These are phyloP conservation scores for Enoplosus armatus DNA, from an alignment of 2,797 vertebrate genomes.

Conservation along the genomic window DNA sequence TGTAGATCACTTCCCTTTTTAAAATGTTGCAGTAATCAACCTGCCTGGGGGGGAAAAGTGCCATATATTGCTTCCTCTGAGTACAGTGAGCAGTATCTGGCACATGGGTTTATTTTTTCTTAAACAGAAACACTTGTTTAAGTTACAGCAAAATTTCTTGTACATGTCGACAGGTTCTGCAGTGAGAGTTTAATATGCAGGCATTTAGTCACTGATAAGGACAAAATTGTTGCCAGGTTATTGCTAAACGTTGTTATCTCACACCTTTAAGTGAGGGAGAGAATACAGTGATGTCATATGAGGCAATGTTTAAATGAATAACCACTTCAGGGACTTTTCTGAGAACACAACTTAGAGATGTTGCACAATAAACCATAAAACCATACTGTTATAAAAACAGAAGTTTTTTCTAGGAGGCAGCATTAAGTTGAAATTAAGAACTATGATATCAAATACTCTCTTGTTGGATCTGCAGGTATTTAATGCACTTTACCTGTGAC, in stretches of 20 bases:
- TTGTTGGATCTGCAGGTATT: neutral
- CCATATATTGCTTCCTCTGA: too few relatives aligned
- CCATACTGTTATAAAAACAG: neutral
- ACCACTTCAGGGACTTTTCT: neutral
- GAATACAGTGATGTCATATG: neutral
- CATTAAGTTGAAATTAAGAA: neutral
- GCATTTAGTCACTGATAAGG: accelerated
- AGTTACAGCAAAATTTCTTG: neutral
- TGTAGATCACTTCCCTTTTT: conserved; percentile 1
- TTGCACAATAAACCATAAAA: neutral
- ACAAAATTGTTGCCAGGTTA: neutral
- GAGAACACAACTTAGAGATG: neutral
- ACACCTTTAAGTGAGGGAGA: neutral
- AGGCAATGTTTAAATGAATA: neutral
- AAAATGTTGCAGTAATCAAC: neutral
- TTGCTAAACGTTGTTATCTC: neutral
- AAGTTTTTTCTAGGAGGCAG: neutral
- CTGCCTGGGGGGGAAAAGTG: too few relatives aligned
- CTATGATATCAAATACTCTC: neutral
- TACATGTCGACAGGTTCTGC: neutral
- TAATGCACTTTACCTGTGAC: neutral
- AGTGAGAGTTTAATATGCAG: neutral
- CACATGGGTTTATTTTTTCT: neutral
- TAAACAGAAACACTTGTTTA: neutral
- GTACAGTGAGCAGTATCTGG: neutral